Conservation (phyloP, 2,113 vertebrate species). For the Rhodinocichla rosea region DNA sequence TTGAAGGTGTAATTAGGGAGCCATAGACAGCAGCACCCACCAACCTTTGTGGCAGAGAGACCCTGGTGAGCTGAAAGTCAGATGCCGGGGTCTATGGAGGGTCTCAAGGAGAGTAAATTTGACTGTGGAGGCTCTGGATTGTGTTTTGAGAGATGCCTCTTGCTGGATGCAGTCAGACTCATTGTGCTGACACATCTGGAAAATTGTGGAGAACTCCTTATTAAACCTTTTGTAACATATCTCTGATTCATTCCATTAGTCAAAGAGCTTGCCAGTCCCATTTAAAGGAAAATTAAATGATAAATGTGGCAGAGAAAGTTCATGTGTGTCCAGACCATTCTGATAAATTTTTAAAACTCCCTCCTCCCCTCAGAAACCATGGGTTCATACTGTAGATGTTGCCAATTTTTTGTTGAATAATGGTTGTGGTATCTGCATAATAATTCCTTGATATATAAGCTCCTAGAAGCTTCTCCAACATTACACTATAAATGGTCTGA, state of each 20-base stretch:
- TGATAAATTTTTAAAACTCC: conserved; percentile 3
- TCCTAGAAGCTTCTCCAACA: neutral
- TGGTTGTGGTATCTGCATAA: neutral
- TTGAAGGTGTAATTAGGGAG: neutral
- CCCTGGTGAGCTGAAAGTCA: neutral
- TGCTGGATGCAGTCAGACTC: neutral
- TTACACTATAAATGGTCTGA: neutral
- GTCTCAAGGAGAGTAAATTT: fast-evolving
- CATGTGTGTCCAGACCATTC: neutral
- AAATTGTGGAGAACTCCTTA: neutral
- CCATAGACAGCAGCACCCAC: neutral
- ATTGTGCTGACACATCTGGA: conserved; percentile 14
- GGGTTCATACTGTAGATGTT: neutral
- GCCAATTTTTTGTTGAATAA: neutral
- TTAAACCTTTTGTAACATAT: neutral
- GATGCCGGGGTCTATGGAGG: neutral
- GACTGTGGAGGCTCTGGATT: neutral
- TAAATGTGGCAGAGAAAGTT: neutral
- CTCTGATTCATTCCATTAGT: neutral
- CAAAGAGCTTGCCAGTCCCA: neutral
- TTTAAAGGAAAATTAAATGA: neutral
- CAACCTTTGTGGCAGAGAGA: neutral
- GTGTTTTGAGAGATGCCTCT: neutral
- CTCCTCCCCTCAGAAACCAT: neutral
- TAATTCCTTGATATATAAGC: neutral